Conservation (phyloP, 2,113 vertebrate genomes). For the Pristiophorus japonicus region DNA sequence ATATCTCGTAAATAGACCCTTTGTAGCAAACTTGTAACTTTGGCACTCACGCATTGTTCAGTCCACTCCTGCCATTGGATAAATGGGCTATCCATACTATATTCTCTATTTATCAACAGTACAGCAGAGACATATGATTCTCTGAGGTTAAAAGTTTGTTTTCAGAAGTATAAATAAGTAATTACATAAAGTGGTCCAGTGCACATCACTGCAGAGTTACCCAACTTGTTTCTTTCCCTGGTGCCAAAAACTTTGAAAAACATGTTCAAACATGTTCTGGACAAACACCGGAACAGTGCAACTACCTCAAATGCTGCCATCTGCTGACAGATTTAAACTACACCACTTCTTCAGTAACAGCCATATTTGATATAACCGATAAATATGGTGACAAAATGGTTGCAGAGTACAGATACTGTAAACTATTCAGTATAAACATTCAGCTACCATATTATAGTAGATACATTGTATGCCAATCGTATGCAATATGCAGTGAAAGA, state of each 20-base stretch:
- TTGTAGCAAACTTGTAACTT: not conserved
- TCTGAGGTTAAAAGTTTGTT: not conserved
- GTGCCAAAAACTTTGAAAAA: constrained; percentile 10
- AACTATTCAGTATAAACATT: not conserved
- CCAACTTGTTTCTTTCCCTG: not conserved
- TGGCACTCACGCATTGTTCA: not conserved
- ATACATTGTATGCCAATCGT: not conserved
- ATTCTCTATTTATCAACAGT: not conserved
- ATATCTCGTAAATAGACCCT: too few species aligned
- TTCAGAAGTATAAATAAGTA: constrained; percentile 9
- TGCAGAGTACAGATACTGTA: not conserved
- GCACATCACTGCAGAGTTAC: not conserved
- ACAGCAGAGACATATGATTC: not conserved
- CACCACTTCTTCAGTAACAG: not conserved
- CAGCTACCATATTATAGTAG: not conserved
- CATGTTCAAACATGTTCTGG: constrained; percentile 36
- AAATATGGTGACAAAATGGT: not conserved
- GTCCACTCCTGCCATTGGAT: not conserved
- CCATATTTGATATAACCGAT: not conserved
- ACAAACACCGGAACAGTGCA: not conserved
- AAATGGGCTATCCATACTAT: not conserved
- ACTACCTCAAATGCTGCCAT: not conserved
- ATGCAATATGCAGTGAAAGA: not conserved
- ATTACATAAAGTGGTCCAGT: not conserved
- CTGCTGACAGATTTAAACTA: not conserved